Percentiles rank a stretch among this genome's conserved stretches.
Evolutionary conservation across 2,888 invertebrate genomes (phyloP).

Genomic region (Drosophila anomalata): DNA sequence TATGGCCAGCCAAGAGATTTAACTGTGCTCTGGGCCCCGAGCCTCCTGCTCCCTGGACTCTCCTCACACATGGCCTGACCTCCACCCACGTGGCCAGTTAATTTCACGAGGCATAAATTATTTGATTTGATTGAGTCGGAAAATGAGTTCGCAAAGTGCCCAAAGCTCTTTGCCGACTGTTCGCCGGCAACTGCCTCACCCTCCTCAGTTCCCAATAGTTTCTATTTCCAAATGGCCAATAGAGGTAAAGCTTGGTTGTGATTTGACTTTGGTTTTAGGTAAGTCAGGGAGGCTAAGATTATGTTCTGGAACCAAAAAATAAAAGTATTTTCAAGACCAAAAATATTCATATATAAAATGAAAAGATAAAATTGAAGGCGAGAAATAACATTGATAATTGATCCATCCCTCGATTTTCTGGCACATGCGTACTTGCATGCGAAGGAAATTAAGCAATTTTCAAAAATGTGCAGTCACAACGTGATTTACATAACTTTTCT

Average conservation of each 20-base stretch:
- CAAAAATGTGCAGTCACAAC: constrained; percentile 50
- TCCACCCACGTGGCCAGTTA: constrained; percentile 74
- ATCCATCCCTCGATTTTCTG: constrained; percentile 17
- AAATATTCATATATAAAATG: not conserved
- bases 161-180: constrained; percentile 55
- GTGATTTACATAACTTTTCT: constrained; percentile 65
- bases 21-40: constrained; percentile 60
- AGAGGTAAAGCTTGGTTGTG: constrained; percentile 16
- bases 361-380: not conserved
- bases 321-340: not conserved
- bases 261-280: constrained; percentile 1
- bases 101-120: constrained; percentile 79
- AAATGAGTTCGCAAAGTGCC: constrained; percentile 81
- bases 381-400: not conserved
- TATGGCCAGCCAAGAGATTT: constrained; percentile 65
- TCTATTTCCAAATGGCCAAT: constrained; percentile 13
- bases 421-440: constrained; percentile 14
- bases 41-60: constrained; percentile 23
- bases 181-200: constrained; percentile 13
- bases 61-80: constrained; percentile 57
- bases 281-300: constrained; percentile 7
- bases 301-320: not conserved
- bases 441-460: constrained; percentile 62
- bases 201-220: not conserved
- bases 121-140: constrained; percentile 82